Base-by-base conservation (phyloP, 2,888 invertebrate genomes). In the Alsophila aescularia region DNA sequence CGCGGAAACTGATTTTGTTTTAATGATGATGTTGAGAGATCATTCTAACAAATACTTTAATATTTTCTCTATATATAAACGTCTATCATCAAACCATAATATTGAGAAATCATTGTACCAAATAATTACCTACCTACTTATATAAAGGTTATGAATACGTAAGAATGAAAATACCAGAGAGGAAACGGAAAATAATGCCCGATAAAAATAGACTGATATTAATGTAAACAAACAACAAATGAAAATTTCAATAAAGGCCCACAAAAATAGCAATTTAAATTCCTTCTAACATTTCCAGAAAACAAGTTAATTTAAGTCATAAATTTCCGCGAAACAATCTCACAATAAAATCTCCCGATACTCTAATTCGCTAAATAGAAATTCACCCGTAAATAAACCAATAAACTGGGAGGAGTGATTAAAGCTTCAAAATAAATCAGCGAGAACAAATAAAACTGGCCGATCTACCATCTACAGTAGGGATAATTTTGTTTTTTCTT, bases 291-390 rank as follows among this genome's bases (percentile, higher is more conserved):
- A 14, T 34, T 34, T 8, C 18, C 40, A 14, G 27, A 27, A 24
- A 40, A 40, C 40, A 40, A 27, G 24, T 40, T 40, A 27, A 27
- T 24, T 39, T 18, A 12, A 37, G 18, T 34, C 10, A 43, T 52
- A 48, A 32, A 27, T 41, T 10, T 37, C 36, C 36, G 31, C 41
- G 27, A 52, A 50, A 55, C 58, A 58, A 55, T 58, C 45, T 52
- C 49, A 41, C n/a, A 36, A 12, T 47, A 61, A 57, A 48, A 51
- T 49, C 32, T 48, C 16, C 50, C 55, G 48, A 55, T 56, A 52
- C 62, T 66, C 66, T 66, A 67, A 68, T 72, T 67, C 48, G 52
- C 60, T 60, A 56, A 62, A 69, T 65, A 60, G 57, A 63, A 65
- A 32, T 50, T 47, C 29, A 58, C 18, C 60, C 64, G 64, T 67